A percentile compares a stretch with the other conserved stretches of the same genome.
phyloP scores from a whole-genome alignment of 2,888 invertebrate species.

The Monopis laevigella region DNA sequence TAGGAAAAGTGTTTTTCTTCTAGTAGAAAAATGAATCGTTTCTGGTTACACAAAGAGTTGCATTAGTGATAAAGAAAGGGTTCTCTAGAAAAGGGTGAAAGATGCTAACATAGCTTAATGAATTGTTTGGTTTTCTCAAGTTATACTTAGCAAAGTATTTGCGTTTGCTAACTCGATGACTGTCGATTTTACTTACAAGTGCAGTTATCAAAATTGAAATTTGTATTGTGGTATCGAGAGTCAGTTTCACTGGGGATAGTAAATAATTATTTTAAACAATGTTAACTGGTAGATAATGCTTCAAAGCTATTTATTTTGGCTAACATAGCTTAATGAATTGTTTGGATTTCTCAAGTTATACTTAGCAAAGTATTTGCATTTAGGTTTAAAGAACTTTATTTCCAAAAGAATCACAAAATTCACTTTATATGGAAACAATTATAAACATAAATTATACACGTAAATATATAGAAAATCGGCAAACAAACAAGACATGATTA shows the following conservation, averaged over 20 bases:
- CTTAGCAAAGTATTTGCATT: slow-evolving; percentile 3
- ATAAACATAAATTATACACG: too few relatives aligned
- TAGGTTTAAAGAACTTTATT: too few relatives aligned
- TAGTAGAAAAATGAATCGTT: slow-evolving; percentile 14
- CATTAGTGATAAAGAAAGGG: slow-evolving; percentile 14
- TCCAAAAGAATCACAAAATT: too few relatives aligned
- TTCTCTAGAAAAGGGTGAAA: slow-evolving; percentile 34
- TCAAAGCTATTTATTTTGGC: too few relatives aligned
- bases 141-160: slow-evolving; percentile 4
- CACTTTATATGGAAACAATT: too few relatives aligned
- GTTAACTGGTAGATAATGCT: too few relatives aligned
- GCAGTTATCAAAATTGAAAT: too few relatives aligned
- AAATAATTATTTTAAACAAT: too few relatives aligned
- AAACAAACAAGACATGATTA: too few relatives aligned
- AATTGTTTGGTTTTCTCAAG: slow-evolving; percentile 26
- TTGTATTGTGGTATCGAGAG: too few relatives aligned
- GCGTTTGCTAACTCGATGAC: slow-evolving; percentile 7
- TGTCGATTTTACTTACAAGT: background rate
- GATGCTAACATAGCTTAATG: slow-evolving; percentile 44
- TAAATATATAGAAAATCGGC: too few relatives aligned
- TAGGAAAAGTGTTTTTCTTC: background rate
- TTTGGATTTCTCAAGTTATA: slow-evolving; percentile 20
- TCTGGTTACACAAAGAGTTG: slow-evolving; percentile 37
- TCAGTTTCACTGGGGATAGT: too few relatives aligned
- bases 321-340: slow-evolving; percentile 46